These are phyloP conservation scores for Gopherus flavomarginatus DNA, from an alignment of 2,113 vertebrate genomes.

Conservation along the genomic window DNA sequence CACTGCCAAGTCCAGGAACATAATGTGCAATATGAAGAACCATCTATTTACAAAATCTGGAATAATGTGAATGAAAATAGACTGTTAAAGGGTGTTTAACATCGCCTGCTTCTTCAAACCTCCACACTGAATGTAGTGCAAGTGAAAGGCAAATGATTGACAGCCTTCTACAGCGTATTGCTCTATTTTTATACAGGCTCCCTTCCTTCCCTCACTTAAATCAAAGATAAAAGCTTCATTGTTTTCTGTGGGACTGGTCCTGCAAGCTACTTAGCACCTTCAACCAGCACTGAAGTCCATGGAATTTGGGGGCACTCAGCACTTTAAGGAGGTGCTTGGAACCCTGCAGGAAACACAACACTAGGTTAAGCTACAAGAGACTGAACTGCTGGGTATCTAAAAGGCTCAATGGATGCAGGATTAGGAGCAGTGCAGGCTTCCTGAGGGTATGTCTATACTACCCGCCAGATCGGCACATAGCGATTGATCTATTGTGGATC, in stretches of 20 bases:
- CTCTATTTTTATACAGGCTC: constrained; percentile 37
- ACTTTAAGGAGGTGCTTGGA: background rate
- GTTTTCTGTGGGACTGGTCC: background rate
- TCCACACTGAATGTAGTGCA: background rate
- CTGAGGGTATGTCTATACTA: background rate
- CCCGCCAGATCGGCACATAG: no score
- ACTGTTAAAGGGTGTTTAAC: background rate
- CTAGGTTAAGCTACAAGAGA: no score
- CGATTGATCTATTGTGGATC: no score
- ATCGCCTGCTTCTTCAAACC: background rate
- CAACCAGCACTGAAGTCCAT: background rate
- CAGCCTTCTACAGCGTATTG: background rate
- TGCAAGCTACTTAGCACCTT: background rate
- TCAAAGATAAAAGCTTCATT: constrained; percentile 3
- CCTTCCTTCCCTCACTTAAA: background rate
- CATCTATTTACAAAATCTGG: background rate
- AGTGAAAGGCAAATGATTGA: background rate
- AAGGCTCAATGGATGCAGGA: background rate
- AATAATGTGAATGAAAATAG: background rate
- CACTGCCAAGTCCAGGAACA: background rate
- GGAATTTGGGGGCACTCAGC: background rate
- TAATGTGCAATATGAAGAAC: background rate
- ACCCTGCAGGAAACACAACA: background rate
- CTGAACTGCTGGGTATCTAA: no score
- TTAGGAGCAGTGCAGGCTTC: background rate